Percentiles rank a stretch among this genome's conserved stretches.
Conservation (phyloP, 1,140 invertebrate species). For the Ceratosolen solmsi region DNA sequence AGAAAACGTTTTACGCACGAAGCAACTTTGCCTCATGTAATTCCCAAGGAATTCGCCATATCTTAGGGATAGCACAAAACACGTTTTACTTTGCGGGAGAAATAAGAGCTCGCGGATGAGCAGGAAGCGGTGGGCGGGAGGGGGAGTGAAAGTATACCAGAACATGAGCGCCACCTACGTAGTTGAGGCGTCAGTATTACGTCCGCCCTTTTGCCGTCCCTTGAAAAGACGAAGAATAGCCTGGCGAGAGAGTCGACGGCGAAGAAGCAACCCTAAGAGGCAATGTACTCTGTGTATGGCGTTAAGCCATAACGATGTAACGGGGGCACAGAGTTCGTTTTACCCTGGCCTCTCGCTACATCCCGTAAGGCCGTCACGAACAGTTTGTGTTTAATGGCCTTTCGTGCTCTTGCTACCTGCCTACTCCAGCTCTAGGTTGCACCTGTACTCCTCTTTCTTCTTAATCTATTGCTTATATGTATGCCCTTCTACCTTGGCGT, state of each 20-base stretch:
- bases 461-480: no score
- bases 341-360: background rate
- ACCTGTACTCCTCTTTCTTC: background rate
- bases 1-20: constrained; percentile 11
- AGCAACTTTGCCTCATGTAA: constrained; percentile 5
- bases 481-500: no score
- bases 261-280: no score
- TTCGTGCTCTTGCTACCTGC: background rate
- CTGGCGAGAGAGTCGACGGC: background rate
- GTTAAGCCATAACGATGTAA: background rate
- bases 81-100: no score
- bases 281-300: background rate
- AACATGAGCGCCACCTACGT: background rate
- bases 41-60: constrained; percentile 15
- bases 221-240: constrained; percentile 25
- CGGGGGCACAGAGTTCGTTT: background rate
- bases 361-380: background rate
- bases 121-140: background rate
- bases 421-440: background rate
- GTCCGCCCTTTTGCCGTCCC: background rate
- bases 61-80: no score
- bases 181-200: background rate
- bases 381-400: constrained; percentile 28
- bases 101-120: background rate
- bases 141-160: background rate